A percentile compares a stretch with the other conserved stretches of the same genome.
Conservation (phyloP, 2,888 invertebrate species). For the Liopterus haemorrhoidalis region DNA sequence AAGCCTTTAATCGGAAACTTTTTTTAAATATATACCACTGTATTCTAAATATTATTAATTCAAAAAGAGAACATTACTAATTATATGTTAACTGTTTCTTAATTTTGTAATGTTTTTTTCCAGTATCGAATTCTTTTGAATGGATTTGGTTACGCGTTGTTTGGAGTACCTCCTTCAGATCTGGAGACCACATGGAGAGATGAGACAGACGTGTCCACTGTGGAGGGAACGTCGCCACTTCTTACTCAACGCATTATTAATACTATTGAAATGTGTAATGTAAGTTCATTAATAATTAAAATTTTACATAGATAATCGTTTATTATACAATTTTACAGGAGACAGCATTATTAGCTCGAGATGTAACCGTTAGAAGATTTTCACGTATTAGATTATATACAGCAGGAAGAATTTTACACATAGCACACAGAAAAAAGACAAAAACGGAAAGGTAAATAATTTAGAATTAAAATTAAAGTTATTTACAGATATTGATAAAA, state of each 20-base stretch:
- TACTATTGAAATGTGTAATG: constrained; percentile 56
- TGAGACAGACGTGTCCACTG: constrained; percentile 47
- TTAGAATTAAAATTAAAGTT: too few species aligned
- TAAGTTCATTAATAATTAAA: constrained; percentile 43
- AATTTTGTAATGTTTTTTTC: too few species aligned
- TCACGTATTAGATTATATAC: constrained; percentile 67
- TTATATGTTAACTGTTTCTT: too few species aligned
- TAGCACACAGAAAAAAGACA: constrained; percentile 64
- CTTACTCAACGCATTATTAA: constrained; percentile 47
- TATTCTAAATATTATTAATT: too few species aligned
- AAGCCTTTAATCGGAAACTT: too few species aligned
- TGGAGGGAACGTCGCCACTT: constrained; percentile 48
- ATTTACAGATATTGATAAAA: too few species aligned
- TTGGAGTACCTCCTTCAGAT: constrained; percentile 69
- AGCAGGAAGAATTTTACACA: constrained; percentile 75
- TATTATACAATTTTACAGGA: constrained; percentile 48
- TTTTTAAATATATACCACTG: too few species aligned
- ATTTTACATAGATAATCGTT: too few species aligned
- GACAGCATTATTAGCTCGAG: constrained; percentile 58
- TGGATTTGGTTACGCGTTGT: constrained; percentile 73
- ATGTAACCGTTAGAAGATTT: constrained; percentile 61
- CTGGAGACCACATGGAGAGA: constrained; percentile 67
- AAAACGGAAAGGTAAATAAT: constrained; percentile 56
- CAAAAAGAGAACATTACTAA: too few species aligned
- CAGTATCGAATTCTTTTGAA: constrained; percentile 82